phyloP scores from a whole-genome alignment of 2,113 vertebrate species.

The Nothoprocta perdicaria region DNA sequence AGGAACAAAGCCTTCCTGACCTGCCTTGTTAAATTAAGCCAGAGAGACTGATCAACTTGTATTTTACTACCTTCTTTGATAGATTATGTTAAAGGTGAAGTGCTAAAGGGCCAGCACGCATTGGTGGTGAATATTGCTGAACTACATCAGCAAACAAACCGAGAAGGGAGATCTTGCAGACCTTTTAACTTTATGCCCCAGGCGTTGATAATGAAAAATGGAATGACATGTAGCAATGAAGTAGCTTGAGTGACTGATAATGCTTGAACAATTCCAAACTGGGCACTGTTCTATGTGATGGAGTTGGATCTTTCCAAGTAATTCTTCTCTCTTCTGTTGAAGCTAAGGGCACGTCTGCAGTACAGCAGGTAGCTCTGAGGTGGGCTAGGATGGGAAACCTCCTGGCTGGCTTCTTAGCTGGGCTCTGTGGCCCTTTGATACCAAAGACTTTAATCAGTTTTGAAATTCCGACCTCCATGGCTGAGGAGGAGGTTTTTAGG shows the following conservation, averaged over 20 bases:
- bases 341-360: neutral
- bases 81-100: conserved; percentile 68
- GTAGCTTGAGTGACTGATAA: neutral
- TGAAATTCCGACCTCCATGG: conserved; percentile 8
- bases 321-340: neutral
- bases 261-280: neutral
- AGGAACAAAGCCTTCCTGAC: conserved; percentile 67
- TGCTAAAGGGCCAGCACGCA: conserved; percentile 13
- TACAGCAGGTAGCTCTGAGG: neutral
- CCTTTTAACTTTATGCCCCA: neutral
- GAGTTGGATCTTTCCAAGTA: neutral
- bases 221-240: neutral
- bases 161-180: conserved; percentile 2
- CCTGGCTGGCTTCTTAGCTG: conserved; percentile 2
- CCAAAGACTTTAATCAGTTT: conserved; percentile 10
- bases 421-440: conserved; percentile 14
- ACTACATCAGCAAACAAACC: conserved; percentile 38
- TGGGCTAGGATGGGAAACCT: neutral
- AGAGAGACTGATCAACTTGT: conserved; percentile 59
- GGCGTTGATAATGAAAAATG: conserved; percentile 18
- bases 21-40: conserved; percentile 73
- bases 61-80: conserved; percentile 65
- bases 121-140: conserved; percentile 25
- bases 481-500: neutral
- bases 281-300: neutral